These are phyloP conservation scores for Tapirus terrestris DNA, from an alignment of 2,113 vertebrate genomes.

Conservation along the genomic window DNA sequence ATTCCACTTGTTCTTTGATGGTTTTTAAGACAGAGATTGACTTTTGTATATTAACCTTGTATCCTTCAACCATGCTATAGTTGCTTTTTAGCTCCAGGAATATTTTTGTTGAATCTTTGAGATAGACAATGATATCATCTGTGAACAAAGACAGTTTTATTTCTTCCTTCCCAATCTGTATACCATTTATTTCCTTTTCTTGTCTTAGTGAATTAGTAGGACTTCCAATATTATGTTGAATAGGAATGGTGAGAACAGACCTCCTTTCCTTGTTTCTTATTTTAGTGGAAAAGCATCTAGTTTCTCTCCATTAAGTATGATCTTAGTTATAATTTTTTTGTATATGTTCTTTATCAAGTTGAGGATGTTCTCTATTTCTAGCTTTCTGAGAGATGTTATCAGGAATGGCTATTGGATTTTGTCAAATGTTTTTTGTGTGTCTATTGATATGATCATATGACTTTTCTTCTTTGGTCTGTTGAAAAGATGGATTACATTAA, in stretches of 20 bases:
- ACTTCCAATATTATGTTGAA: neutral
- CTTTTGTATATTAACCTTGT: neutral
- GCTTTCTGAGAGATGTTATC: neutral
- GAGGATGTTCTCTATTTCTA: neutral
- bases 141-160: constrained; percentile 32
- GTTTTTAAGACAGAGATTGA: neutral
- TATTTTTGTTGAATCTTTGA: neutral
- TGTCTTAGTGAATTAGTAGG: neutral
- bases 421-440: neutral
- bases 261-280: neutral
- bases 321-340: neutral
- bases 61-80: neutral
- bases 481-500: neutral
- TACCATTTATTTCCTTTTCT: neutral
- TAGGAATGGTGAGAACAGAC: neutral
- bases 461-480: constrained; percentile 20
- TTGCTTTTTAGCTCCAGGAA: neutral
- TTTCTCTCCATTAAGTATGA: neutral
- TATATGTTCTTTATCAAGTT: neutral
- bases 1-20: neutral
- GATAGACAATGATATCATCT: neutral
- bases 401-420: neutral
- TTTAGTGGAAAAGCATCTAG: neutral
- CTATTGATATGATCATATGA: neutral
- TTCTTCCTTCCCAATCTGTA: neutral